Evolutionary conservation across 2,797 vertebrate species (phyloP).

Genomic region (Silurus aristotelis): DNA sequence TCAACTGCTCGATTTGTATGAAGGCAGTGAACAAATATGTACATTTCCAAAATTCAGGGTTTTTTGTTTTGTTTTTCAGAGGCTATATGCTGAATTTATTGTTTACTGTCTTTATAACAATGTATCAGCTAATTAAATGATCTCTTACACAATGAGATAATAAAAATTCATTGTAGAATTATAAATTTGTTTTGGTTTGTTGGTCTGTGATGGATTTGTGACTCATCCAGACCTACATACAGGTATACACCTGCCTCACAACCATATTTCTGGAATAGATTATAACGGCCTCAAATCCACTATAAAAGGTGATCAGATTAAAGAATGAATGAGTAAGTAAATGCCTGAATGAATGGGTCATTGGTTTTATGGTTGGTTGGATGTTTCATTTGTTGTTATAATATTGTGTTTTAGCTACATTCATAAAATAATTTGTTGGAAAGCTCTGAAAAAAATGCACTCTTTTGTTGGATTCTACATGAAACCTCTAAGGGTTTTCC

Average conservation of each 20-base stretch:
- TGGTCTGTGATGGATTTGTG: not conserved
- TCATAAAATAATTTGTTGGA: not conserved
- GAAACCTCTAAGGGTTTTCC: not conserved
- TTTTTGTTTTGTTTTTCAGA: not conserved
- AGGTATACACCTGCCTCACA: not conserved
- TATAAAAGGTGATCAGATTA: not conserved
- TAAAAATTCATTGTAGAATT: not conserved
- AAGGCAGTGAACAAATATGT: slow-evolving; percentile 1
- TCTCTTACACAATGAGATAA: not conserved
- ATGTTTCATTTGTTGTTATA: not conserved
- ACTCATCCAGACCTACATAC: not conserved
- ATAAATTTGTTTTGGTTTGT: not conserved
- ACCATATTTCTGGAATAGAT: not conserved
- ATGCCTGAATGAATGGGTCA: not conserved
- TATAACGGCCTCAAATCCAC: not conserved
- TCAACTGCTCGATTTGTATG: not conserved
- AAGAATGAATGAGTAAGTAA: too few species aligned
- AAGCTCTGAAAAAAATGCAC: not conserved
- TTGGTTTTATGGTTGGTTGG: not conserved
- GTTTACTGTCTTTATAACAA: not conserved
- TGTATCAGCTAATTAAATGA: not conserved
- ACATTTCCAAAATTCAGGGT: not conserved
- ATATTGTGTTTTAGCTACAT: not conserved
- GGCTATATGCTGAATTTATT: not conserved
- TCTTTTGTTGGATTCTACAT: not conserved